A percentile compares a stretch with the other conserved stretches of the same genome.
Evolutionary conservation across 1,140 invertebrate genomes (phyloP).

Genomic region (Antheraea mylitta): DNA sequence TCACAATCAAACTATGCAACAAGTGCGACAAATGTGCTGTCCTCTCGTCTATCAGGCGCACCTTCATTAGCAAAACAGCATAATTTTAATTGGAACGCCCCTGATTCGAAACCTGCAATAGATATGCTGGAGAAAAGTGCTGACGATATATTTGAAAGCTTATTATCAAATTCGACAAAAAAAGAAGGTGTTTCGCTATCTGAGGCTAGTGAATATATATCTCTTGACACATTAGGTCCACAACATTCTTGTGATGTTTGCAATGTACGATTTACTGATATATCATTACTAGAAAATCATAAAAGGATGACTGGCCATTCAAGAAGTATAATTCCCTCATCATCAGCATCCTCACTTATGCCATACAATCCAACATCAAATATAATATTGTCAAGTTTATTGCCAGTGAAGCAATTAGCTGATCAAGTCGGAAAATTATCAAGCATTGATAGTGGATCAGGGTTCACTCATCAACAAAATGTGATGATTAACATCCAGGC

Average conservation of each 20-base stretch:
- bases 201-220: slow-evolving; percentile 71
- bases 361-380: slow-evolving; percentile 54
- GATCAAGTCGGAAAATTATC: slow-evolving; percentile 74
- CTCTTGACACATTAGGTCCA: slow-evolving; percentile 69
- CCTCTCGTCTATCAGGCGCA: slow-evolving; percentile 37
- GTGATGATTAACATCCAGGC: slow-evolving; percentile 78
- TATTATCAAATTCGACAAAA: slow-evolving; percentile 54
- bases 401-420: slow-evolving; percentile 72
- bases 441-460: slow-evolving; percentile 42
- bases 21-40: slow-evolving; percentile 27
- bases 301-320: slow-evolving; percentile 66
- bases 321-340: slow-evolving; percentile 48
- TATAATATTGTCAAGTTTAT: slow-evolving; percentile 53
- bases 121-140: slow-evolving; percentile 66
- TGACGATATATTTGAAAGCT: slow-evolving; percentile 69
- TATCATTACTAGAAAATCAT: slow-evolving; percentile 67
- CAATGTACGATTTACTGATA: slow-evolving; percentile 68
- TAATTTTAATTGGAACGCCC: slow-evolving; percentile 69
- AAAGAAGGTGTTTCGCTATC: slow-evolving; percentile 59
- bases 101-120: slow-evolving; percentile 62
- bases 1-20: slow-evolving; percentile 39
- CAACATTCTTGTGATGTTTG: slow-evolving; percentile 75
- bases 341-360: slow-evolving; percentile 44
- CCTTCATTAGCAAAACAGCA: slow-evolving; percentile 63
- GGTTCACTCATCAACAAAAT: slow-evolving; percentile 75